Conservation (phyloP, 2,888 invertebrate species). For the Heterodera filipjevi region DNA sequence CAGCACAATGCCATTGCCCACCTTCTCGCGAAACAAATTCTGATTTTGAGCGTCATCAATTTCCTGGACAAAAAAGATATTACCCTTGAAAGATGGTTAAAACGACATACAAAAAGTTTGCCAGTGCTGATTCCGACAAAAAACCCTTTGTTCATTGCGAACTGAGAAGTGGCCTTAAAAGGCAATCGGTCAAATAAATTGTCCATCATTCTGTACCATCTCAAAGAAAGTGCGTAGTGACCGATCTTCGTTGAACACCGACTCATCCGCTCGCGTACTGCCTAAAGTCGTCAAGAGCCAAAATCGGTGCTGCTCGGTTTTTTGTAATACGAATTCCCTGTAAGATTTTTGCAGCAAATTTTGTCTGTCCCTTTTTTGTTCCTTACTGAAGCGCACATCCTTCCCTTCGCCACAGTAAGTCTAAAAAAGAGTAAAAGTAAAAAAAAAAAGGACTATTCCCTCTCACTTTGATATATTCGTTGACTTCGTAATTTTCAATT, state of each 20-base stretch:
- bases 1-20: slow-evolving; percentile 31
- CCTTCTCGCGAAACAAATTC: slow-evolving; percentile 8
- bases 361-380: background rate
- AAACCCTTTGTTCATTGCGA: slow-evolving; percentile 21
- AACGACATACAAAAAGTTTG: background rate
- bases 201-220: background rate
- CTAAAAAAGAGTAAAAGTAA: background rate
- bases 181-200: too few relatives aligned
- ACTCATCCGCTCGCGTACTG: slow-evolving; percentile 30
- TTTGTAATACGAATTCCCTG: background rate
- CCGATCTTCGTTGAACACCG: slow-evolving; percentile 34
- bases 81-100: background rate
- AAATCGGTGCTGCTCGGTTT: slow-evolving; percentile 13
- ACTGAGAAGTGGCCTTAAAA: slow-evolving; percentile 16
- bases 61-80: background rate
- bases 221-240: slow-evolving; percentile 39
- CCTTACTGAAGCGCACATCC: slow-evolving; percentile 22
- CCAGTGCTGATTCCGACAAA: background rate
- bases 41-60: background rate
- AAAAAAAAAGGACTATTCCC: background rate
- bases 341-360: background rate
- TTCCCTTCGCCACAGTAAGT: slow-evolving; percentile 33
- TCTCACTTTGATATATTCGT: slow-evolving; percentile 26
- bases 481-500: slow-evolving; percentile 28
- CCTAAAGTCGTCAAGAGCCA: slow-evolving; percentile 26